Conservation (phyloP, 2,113 vertebrate species). For the Hystrix cristata region DNA sequence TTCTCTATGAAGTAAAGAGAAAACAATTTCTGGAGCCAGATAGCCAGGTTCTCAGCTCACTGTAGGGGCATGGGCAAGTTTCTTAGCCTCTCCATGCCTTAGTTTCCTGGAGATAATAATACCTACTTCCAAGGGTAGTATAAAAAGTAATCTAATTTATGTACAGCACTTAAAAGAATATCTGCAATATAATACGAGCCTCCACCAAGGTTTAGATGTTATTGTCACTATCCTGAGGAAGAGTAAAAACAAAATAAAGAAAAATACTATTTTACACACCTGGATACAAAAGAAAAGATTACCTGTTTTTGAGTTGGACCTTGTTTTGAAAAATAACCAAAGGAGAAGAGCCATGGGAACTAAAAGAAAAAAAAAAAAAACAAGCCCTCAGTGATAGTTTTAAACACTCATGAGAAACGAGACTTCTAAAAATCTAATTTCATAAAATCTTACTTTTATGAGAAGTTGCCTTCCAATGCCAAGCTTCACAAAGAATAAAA, state of each 20-base stretch:
- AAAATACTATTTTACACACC: background rate
- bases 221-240: background rate
- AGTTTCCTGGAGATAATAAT: background rate
- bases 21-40: background rate
- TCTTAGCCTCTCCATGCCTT: background rate
- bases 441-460: conserved; percentile 88
- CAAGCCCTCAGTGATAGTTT: conserved; percentile 44
- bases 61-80: background rate
- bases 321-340: conserved; percentile 92
- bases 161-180: background rate
- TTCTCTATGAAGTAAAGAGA: background rate
- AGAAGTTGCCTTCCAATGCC: conserved; percentile 95
- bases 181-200: background rate
- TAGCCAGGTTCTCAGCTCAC: background rate
- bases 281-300: conserved; percentile 59
- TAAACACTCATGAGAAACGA: background rate
- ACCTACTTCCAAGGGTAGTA: background rate
- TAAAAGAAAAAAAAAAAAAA: conserved; percentile 76
- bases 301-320: conserved; percentile 98
- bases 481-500: conserved; percentile 94
- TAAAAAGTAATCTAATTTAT: background rate
- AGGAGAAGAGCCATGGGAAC: conserved; percentile 97
- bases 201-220: background rate
- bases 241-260: conserved; percentile 10
- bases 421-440: conserved; percentile 21